Percentiles rank a stretch among this genome's conserved stretches.
Conservation (phyloP, 2,797 vertebrate genomes). For the Lerista edwardsae region DNA sequence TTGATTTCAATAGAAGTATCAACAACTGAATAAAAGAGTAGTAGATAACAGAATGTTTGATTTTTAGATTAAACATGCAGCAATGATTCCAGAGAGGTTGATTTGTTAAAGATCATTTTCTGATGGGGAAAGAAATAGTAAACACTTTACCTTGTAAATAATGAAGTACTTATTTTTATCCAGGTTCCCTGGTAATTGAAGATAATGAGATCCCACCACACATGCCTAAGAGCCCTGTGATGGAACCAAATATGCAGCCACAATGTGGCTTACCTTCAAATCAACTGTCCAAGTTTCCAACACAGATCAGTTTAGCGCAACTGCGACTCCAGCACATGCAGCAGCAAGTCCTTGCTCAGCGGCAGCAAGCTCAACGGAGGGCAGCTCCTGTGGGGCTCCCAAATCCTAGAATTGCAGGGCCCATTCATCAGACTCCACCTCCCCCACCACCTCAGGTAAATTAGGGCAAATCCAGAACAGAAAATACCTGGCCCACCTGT, state of each 20-base stretch:
- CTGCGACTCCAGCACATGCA: slow-evolving; percentile 86
- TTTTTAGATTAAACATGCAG: neutral
- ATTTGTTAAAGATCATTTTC: neutral
- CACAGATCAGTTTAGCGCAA: slow-evolving; percentile 83
- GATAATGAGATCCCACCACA: slow-evolving; percentile 79
- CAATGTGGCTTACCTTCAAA: slow-evolving; percentile 76
- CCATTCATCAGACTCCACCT: slow-evolving; percentile 73
- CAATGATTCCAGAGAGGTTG: slow-evolving; percentile 3
- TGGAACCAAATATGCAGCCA: slow-evolving; percentile 75
- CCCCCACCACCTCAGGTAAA: slow-evolving; percentile 73
- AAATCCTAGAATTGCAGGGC: slow-evolving; percentile 77
- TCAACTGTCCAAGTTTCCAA: slow-evolving; percentile 83
- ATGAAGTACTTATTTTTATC: slow-evolving; percentile 53
- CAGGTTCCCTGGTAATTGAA: slow-evolving; percentile 83
- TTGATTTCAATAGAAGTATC: too few relatives aligned
- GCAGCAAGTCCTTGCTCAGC: slow-evolving; percentile 84
- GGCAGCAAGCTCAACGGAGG: slow-evolving; percentile 81
- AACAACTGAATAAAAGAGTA: neutral
- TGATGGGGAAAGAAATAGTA: neutral
- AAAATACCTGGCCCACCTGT: neutral
- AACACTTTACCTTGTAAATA: slow-evolving; percentile 27
- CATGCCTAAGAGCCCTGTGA: slow-evolving; percentile 75
- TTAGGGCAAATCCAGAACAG: slow-evolving; percentile 29
- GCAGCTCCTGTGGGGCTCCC: slow-evolving; percentile 74
- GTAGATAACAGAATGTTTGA: neutral